phyloP scores from a whole-genome alignment of 1,140 invertebrate genomes.

The Ostrea edulis region DNA sequence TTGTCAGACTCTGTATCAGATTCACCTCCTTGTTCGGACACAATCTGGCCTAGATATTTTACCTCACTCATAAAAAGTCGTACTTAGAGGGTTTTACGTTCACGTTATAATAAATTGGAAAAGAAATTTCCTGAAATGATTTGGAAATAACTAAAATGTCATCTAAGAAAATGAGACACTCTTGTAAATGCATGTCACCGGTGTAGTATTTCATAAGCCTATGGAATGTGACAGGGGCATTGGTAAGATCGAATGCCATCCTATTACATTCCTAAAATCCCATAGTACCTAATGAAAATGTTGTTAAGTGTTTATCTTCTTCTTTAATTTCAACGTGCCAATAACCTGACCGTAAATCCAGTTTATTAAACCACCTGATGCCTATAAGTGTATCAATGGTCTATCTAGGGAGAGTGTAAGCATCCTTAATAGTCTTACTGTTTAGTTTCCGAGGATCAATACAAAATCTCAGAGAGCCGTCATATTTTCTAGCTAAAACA shows the following conservation, averaged over 20 bases:
- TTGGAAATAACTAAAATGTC: constrained; percentile 32
- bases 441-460: not conserved
- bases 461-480: not conserved
- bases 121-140: constrained; percentile 58
- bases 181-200: constrained; percentile 31
- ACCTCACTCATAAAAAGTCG: constrained; percentile 25
- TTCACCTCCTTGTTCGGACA: not conserved
- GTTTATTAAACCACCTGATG: not conserved
- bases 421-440: constrained; percentile 26
- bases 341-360: constrained; percentile 23
- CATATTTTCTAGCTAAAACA: not conserved
- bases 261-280: constrained; percentile 44
- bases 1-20: too few relatives aligned
- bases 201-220: constrained; percentile 45
- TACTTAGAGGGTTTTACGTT: constrained; percentile 57
- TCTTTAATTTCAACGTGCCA: constrained; percentile 29
- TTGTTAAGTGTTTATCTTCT: not conserved
- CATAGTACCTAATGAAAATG: not conserved
- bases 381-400: not conserved
- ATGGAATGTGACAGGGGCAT: constrained; percentile 40
- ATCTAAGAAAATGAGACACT: constrained; percentile 38
- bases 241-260: constrained; percentile 36
- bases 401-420: not conserved
- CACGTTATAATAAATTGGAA: constrained; percentile 42
- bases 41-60: constrained; percentile 33